phyloP scores from a whole-genome alignment of 1,140 invertebrate species.

The Arctopsyche grandis region DNA sequence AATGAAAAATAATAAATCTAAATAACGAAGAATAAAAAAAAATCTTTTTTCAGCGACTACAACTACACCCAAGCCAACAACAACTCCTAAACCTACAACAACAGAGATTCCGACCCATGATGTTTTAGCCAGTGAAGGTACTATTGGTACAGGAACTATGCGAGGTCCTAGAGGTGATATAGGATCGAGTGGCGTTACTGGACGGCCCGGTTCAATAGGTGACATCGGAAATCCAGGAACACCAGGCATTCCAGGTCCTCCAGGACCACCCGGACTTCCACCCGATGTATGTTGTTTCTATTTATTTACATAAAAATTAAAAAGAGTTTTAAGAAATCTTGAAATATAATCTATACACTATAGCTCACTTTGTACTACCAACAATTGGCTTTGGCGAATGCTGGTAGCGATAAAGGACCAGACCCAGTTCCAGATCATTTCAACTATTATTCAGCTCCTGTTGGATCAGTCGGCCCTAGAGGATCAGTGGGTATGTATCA shows the following conservation, averaged over 20 bases:
- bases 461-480: constrained; percentile 77
- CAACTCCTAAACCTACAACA: constrained; percentile 46
- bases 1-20: too few relatives aligned
- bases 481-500: constrained; percentile 70
- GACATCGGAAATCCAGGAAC: constrained; percentile 71
- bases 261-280: constrained; percentile 76
- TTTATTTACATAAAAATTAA: constrained; percentile 33
- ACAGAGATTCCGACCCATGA: constrained; percentile 54
- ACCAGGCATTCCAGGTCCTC: constrained; percentile 76
- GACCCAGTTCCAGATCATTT: constrained; percentile 70
- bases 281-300: constrained; percentile 73
- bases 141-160: constrained; percentile 54
- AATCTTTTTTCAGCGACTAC: constrained; percentile 37
- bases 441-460: constrained; percentile 80
- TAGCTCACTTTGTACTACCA: constrained; percentile 71
- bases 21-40: neutral
- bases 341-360: constrained; percentile 53
- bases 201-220: constrained; percentile 73
- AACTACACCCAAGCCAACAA: constrained; percentile 40
- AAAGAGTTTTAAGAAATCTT: constrained; percentile 8
- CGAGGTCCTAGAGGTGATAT: constrained; percentile 62
- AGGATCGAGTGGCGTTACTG: constrained; percentile 68
- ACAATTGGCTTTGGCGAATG: constrained; percentile 72
- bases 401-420: constrained; percentile 80
- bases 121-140: constrained; percentile 57